Evolutionary conservation across 2,888 invertebrate species (phyloP), one percentile per base, ranked within the genome.

Genomic region (Polydrusus tereticollis): DNA sequence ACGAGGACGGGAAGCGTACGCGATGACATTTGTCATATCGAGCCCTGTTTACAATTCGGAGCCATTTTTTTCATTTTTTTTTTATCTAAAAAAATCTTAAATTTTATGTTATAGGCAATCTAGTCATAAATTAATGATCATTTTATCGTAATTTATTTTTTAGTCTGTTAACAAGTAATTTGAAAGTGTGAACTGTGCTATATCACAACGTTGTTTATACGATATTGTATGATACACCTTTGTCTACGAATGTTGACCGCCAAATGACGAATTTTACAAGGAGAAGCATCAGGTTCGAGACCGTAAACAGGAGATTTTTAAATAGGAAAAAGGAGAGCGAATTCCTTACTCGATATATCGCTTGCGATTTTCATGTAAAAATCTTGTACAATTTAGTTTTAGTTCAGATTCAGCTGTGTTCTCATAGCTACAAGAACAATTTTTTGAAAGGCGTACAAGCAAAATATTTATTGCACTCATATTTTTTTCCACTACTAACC

Each of bases 281-380:
- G 18, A 57, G 14, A 57, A 6, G 1, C 8, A 12, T n/a, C n/a
- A n/a, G n/a, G n/a, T 58, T 3, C 7, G 58, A 36, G 38, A 20
- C 18, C 12, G 41, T 38, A 23, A 59, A 21, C 23, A 41, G 59
- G 10, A 41, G n/a, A 59, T 59, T 12, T 26, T 20, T 43, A 55
- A 57, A 69, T 69, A 60, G 68, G 21, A 67, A 57, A 52, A 20
- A n/a, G 26, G 62, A 33, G n/a, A 55, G 52, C 10, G 58, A 62
- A 69, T 47, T 58, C 50, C 26, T 50, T 26, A 41, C 52, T 69
- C 59, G 38, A 69, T 69, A 45, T 63, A 69, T 63, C 62, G 55
- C 52, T 52, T 63, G 69, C 57, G 29, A 69, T 69, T 69, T 55
- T 57, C 69, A 69, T 69, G 62, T 69, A 57, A 63, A 52, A 63